Evolutionary conservation across 2,113 vertebrate species (phyloP), one percentile per base, ranked within the genome.

Genomic region (Nothocercus nigrocapillus): DNA sequence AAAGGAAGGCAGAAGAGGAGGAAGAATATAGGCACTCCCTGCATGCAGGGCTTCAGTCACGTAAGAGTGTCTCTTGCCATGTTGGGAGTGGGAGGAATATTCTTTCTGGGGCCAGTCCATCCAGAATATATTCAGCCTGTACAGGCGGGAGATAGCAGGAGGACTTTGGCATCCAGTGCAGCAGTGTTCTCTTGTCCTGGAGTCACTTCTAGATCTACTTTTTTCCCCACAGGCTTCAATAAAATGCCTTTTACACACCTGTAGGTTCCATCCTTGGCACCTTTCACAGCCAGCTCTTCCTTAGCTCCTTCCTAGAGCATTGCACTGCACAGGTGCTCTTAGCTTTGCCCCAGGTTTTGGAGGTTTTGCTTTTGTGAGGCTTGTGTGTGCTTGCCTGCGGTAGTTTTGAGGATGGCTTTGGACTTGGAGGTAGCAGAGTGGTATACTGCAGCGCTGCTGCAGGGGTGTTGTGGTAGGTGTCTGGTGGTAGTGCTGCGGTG

Each of bases 251-350:
- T n/a, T 45, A 0, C 8, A 0, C 7, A 9, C 7, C 11, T 53
- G 1, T 34, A 2, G 0, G 1, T 22, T 72, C 2, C 6, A 2
- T 1, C 40, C 1, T 1, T 2, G 17, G 49, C 2, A 1, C 1
- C 34, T 90, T 36, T 58, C 2, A 1, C 25, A 9, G 1, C 5
- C 0, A 0, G 0, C 8, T 40, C 66, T 51, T n/a, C 3, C 19
- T 3, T 58, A 27, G 1, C 1, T 54, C 0, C 0, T 38, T 3
- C 1, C 27, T 1, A 1, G 6, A 6, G 0, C 0, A 0, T 62
- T n/a, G 27, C 25, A 5, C 1, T 45, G 6, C 12, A 5, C 12
- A 5, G 2, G 0, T 8, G 20, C 5, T 74, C 58, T 30, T 21
- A 1, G 1, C 1, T 42, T 16, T 63, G 3, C 0, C 17, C 6